These are phyloP conservation scores for Chaenogobius annularis DNA, from an alignment of 2,113 vertebrate species.

Conservation along the genomic window DNA sequence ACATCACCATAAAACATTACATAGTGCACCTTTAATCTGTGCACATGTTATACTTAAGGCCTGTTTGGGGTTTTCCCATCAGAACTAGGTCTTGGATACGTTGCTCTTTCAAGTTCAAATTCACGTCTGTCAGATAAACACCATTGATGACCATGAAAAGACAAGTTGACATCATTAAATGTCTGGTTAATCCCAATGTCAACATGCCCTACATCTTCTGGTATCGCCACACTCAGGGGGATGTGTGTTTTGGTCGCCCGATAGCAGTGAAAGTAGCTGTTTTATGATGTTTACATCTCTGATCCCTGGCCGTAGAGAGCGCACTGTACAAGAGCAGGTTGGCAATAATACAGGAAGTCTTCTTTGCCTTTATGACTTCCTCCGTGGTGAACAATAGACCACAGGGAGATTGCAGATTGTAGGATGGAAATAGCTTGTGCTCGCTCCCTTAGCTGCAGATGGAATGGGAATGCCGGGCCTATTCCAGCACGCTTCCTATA, in stretches of 20 bases:
- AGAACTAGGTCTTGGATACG: not conserved
- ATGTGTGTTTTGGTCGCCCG: slow-evolving; percentile 8
- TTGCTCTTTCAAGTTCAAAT: not conserved
- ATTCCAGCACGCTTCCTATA: slow-evolving; percentile 26
- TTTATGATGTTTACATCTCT: slow-evolving; percentile 33
- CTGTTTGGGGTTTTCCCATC: not conserved
- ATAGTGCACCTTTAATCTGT: too few species aligned
- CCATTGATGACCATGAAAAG: not conserved
- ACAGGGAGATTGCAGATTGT: slow-evolving; percentile 57
- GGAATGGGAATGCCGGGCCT: slow-evolving; percentile 38
- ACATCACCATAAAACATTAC: too few species aligned
- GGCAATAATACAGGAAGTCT: slow-evolving; percentile 75
- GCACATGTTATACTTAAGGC: not conserved
- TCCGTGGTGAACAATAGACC: slow-evolving; percentile 37
- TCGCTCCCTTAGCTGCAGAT: slow-evolving; percentile 44
- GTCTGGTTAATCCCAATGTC: slow-evolving; percentile 12
- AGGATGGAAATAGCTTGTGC: slow-evolving; percentile 50
- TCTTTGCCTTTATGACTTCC: slow-evolving; percentile 79
- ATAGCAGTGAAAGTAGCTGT: slow-evolving; percentile 10
- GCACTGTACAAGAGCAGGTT: slow-evolving; percentile 15
- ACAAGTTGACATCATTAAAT: not conserved
- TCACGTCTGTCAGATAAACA: not conserved
- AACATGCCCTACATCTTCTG: slow-evolving; percentile 11
- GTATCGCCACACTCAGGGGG: slow-evolving; percentile 4
- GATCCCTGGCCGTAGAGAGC: slow-evolving; percentile 1